Percentiles rank a stretch among this genome's conserved stretches.
These are phyloP conservation scores for Cyaniris semiargus DNA, from an alignment of 2,888 invertebrate genomes.

Conservation along the genomic window DNA sequence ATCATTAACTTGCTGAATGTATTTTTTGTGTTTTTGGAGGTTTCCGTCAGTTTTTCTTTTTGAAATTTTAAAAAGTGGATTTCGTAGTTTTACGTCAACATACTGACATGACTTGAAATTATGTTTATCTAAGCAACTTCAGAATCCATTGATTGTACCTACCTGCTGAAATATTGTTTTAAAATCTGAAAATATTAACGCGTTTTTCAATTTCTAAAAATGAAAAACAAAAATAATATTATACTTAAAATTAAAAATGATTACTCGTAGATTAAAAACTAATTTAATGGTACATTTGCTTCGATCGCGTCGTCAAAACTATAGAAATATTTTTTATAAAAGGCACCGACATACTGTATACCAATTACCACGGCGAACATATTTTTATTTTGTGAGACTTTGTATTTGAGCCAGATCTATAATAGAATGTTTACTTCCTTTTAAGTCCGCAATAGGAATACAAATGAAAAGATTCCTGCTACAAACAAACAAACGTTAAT, in stretches of 20 bases:
- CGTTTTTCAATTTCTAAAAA: no score
- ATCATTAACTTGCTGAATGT: conserved; percentile 70
- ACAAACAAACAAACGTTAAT: conserved; percentile 23
- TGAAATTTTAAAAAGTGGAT: conserved; percentile 40
- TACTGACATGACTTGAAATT: not conserved
- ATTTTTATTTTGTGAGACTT: no score
- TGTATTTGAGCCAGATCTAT: not conserved
- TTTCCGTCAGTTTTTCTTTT: conserved; percentile 48
- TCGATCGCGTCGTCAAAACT: no score
- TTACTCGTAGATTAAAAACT: no score
- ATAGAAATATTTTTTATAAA: no score
- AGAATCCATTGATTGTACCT: not conserved
- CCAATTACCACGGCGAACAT: no score
- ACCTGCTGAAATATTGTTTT: not conserved
- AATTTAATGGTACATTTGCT: no score
- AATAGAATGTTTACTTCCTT: not conserved
- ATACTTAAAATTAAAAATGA: no score
- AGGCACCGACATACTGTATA: no score
- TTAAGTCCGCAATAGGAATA: not conserved
- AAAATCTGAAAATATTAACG: no score
- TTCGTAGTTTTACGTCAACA: conserved; percentile 31
- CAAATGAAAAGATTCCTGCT: conserved; percentile 24
- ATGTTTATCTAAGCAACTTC: not conserved
- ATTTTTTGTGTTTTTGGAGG: conserved; percentile 46
- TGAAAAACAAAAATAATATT: no score